These are phyloP conservation scores for Pachycephala philippinensis DNA, from an alignment of 2,113 vertebrate species.

Conservation along the genomic window DNA sequence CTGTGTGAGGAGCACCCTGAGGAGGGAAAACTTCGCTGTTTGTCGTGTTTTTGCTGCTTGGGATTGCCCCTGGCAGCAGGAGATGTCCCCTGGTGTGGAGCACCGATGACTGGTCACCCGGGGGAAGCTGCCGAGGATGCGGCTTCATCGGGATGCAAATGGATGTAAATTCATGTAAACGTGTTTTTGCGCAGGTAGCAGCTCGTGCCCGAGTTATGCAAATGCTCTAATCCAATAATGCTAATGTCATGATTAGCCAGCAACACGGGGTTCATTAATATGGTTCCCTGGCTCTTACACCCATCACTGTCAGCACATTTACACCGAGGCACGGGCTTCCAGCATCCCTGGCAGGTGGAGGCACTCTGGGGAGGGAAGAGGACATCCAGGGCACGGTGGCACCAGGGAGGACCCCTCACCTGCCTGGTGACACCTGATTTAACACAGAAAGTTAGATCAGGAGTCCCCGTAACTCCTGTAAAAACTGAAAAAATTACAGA, in stretches of 20 bases:
- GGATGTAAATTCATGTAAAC: constrained; percentile 49
- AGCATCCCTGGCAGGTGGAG: neutral
- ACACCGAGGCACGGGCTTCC: neutral
- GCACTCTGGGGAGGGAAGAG: neutral
- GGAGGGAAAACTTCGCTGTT: neutral
- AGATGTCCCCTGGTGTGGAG: neutral
- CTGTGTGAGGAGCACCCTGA: neutral
- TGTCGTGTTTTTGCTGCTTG: neutral
- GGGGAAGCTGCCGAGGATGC: neutral
- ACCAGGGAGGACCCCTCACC: rapidly evolving
- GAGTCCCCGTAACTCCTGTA: no score
- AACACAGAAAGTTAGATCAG: no score
- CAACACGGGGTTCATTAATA: constrained; percentile 1
- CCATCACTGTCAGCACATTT: neutral
- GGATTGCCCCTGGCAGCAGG: neutral
- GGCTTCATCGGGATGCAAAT: constrained; percentile 35
- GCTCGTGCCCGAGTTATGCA: constrained; percentile 48
- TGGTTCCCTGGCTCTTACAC: constrained; percentile 10
- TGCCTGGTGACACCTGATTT: no score
- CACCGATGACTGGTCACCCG: neutral
- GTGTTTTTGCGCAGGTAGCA: constrained; percentile 17
- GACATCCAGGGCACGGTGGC: neutral
- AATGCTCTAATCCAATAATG: constrained; percentile 50
- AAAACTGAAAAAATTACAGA: no score
- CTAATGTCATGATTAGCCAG: constrained; percentile 51